Conservation (phyloP, 2,113 vertebrate species). For the Todiramphus saurophagus region DNA sequence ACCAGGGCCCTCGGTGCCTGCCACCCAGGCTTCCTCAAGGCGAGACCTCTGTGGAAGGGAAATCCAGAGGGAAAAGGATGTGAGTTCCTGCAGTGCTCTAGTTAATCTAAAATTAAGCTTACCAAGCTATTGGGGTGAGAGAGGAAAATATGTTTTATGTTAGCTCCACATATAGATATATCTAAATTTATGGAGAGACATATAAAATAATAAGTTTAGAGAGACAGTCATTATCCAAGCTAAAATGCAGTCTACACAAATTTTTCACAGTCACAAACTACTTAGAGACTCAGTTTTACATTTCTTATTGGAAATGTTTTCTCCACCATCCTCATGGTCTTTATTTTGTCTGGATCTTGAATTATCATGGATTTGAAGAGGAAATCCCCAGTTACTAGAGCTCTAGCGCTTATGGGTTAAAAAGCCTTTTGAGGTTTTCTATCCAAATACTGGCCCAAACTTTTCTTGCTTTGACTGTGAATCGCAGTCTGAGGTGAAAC, state of each 20-base stretch:
- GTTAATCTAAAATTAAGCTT: neutral
- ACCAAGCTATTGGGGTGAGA: neutral
- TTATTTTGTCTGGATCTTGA: neutral
- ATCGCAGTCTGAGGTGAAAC: neutral
- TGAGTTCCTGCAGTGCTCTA: neutral
- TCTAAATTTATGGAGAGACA: neutral
- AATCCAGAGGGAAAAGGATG: neutral
- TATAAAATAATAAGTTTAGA: neutral
- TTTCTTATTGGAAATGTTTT: neutral
- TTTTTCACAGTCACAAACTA: neutral
- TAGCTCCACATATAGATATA: neutral
- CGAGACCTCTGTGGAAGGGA: neutral
- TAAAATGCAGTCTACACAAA: neutral
- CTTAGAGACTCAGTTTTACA: neutral
- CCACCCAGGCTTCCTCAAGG: neutral
- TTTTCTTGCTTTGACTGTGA: neutral
- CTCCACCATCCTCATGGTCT: neutral
- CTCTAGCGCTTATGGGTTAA: neutral
- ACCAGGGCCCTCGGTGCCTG: neutral
- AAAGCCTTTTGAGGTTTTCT: neutral
- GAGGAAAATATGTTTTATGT: neutral
- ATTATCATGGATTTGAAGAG: neutral
- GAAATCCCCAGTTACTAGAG: neutral
- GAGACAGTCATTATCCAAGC: neutral
- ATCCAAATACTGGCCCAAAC: neutral